Base-by-base conservation (phyloP, 1,140 invertebrate genomes). In the Tetraneura akinire region DNA sequence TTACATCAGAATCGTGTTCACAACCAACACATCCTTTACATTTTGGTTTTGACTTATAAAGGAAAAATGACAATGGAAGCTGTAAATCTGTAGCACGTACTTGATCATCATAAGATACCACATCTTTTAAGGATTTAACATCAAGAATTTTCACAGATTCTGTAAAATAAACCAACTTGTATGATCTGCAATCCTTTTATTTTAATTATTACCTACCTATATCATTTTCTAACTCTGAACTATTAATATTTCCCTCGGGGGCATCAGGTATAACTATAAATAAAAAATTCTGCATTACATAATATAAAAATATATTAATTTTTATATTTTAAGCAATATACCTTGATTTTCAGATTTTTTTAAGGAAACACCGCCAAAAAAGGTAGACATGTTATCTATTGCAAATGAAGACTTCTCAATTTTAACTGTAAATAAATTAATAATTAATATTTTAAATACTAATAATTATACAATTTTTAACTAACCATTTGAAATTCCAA, bases 11-110 rank as follows among this genome's bases (percentile, higher is more conserved):
- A 37, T 62, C 74, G 29, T 78, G 21, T 53, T 80, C 80, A 71
- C 80, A 80, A 2, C 80, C 80, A 47, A 47, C 21, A 57, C 80
- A 80, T 53, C 80, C 80, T 57, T 68, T 57, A 57, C 80, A 80
- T n/a, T 68, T 53, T 14, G 51, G n/a, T 55, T 68, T 71, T 23
- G 49, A 32, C 66, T 70, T 80, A 47, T 80, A 80, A 23, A 70
- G 37, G 16, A 70, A 80, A 10, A 80, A 80, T 8, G 32, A 18
- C 9, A 71, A 23, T n/a, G 80, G 80, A 32, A 80, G 80, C 45
- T 80, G 21, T 0, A 71, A 45, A n/a, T 80, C 14, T 57, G 57
- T 42, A 70, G 80, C 80, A 53, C 71, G 29, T 71, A 45, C 23
- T 73, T 70, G 64, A 57, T 80, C 80, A 21, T 21, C 37, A 23